Conservation (phyloP, 1,140 invertebrate species). For the Sycophila sp. region DNA sequence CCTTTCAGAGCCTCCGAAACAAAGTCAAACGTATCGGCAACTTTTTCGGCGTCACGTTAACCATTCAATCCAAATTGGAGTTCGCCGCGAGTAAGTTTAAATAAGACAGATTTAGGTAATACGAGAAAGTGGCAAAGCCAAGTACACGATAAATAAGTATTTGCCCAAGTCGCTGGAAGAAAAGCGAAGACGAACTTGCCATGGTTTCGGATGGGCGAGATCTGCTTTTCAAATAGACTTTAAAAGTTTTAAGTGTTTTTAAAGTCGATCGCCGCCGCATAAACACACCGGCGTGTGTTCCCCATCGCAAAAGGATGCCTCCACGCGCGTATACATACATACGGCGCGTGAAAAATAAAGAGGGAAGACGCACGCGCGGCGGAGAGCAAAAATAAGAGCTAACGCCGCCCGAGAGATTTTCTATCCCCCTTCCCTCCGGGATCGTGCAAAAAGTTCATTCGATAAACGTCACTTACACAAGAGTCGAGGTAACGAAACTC, state of each 20-base stretch:
- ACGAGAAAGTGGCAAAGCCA: not conserved
- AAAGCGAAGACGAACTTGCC: not conserved
- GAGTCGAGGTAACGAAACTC: not conserved
- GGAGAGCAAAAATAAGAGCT: no score
- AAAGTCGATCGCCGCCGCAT: slow-evolving; percentile 26
- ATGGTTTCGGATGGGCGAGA: slow-evolving; percentile 10
- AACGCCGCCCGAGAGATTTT: not conserved
- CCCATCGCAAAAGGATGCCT: not conserved
- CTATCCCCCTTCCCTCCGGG: not conserved
- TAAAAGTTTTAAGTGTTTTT: slow-evolving; percentile 27
- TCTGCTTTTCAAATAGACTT: slow-evolving; percentile 32
- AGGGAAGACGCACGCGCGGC: no score
- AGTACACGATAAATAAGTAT: slow-evolving; percentile 13
- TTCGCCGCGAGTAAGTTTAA: slow-evolving; percentile 3
- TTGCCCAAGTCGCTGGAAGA: not conserved
- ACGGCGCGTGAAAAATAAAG: not conserved
- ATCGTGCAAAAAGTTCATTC: slow-evolving; percentile 6
- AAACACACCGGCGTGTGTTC: slow-evolving; percentile 8
- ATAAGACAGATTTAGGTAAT: not conserved
- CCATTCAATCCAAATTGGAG: no score
- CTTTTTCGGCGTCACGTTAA: no score
- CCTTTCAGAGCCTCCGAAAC: no score
- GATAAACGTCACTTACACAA: slow-evolving; percentile 4
- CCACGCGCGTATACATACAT: not conserved
- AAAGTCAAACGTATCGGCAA: no score